phyloP scores from a whole-genome alignment of 2,888 invertebrate species.

The Sinohyriopsis cumingii region DNA sequence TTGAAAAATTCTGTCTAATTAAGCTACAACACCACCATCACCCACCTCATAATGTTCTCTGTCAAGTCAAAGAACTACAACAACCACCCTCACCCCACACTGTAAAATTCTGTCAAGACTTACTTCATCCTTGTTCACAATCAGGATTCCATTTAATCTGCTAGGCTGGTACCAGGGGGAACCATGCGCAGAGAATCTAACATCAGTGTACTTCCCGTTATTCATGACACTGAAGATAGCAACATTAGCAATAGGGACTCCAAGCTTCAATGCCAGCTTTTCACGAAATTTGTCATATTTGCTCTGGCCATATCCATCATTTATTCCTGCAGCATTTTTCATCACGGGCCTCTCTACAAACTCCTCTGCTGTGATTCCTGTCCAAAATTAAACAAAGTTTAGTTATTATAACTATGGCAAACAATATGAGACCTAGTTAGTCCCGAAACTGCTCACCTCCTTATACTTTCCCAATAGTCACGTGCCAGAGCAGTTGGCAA shows the following conservation, averaged over 20 bases:
- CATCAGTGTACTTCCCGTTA: constrained; percentile 87
- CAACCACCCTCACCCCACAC: no score
- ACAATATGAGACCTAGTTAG: no score
- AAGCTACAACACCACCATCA: no score
- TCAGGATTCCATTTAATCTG: constrained; percentile 91
- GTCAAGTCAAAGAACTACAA: no score
- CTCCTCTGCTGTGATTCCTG: constrained; percentile 94
- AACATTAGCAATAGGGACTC: constrained; percentile 87
- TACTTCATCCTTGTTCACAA: constrained; percentile 56
- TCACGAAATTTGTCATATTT: constrained; percentile 92
- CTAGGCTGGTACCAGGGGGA: constrained; percentile 97
- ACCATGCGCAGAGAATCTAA: constrained; percentile 94
- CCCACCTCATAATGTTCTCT: no score
- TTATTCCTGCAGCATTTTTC: constrained; percentile 7
- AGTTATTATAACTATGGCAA: not conserved
- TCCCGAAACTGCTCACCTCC: no score
- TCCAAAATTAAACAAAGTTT: constrained; percentile 3
- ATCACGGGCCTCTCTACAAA: constrained; percentile 78
- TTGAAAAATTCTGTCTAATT: no score
- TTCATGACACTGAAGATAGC: constrained; percentile 96
- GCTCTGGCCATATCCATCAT: constrained; percentile 75
- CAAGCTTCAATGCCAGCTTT: constrained; percentile 89
- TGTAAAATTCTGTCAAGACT: not conserved
- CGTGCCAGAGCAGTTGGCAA: no score
- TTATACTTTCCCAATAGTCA: no score